phyloP scores from a whole-genome alignment of 2,888 invertebrate species.

The Acrocyrtus sp. region DNA sequence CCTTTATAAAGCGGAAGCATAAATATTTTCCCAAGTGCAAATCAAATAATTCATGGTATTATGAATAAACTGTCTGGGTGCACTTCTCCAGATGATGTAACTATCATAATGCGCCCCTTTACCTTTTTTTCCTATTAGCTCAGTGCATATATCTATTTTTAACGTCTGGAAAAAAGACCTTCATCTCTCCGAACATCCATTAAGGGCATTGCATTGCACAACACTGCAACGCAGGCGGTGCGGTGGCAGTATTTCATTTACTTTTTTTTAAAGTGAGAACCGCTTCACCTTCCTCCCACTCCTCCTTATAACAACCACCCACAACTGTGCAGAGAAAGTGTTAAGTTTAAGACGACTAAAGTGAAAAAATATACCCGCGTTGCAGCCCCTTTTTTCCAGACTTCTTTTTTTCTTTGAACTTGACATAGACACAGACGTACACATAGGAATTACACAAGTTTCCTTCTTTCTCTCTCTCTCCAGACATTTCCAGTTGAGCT shows the following conservation, averaged over 20 bases:
- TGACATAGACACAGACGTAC: conserved; percentile 32
- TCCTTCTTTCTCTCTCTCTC: conserved; percentile 1
- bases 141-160: too few species aligned
- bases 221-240: not conserved
- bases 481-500: conserved; percentile 31
- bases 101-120: too few species aligned
- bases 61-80: conserved; percentile 39
- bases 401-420: conserved; percentile 27
- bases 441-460: conserved; percentile 34
- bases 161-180: too few species aligned
- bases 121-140: too few species aligned
- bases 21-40: conserved; percentile 48
- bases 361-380: too few species aligned
- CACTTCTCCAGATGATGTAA: conserved; percentile 36
- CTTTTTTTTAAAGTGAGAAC: conserved; percentile 14
- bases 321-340: too few species aligned
- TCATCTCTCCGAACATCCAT: too few species aligned
- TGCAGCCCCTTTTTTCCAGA: too few species aligned
- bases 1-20: not conserved
- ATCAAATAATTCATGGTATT: conserved; percentile 57
- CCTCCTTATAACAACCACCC: too few species aligned
- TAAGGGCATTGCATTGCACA: too few species aligned
- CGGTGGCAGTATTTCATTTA: conserved; percentile 4
- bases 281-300: too few species aligned
- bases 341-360: not conserved